Conservation (phyloP, 2,797 vertebrate genomes). For the Apogon hyalosoma region DNA sequence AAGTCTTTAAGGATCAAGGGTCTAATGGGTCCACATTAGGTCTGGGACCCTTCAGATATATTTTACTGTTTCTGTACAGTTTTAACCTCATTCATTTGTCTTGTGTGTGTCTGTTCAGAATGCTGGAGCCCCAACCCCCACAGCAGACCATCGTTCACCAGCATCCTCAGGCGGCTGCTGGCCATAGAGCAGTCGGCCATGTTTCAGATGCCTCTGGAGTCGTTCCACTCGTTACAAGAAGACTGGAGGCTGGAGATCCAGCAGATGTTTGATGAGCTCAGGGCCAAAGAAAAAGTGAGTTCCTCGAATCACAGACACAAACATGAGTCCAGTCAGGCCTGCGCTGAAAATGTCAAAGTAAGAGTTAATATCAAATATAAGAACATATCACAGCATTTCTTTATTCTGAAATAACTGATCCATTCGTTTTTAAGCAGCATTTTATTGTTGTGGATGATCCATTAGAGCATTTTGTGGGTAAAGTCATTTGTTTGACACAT, state of each 20-base stretch:
- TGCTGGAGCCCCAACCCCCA: slow-evolving; percentile 92
- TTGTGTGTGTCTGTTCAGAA: slow-evolving; percentile 72
- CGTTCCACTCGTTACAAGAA: slow-evolving; percentile 93
- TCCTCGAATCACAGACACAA: background rate
- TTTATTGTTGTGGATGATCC: too few relatives aligned
- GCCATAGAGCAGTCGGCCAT: slow-evolving; percentile 91
- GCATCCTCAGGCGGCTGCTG: slow-evolving; percentile 86
- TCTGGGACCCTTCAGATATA: too few relatives aligned
- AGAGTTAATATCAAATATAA: too few relatives aligned
- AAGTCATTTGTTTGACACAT: too few relatives aligned
- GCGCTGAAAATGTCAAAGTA: background rate
- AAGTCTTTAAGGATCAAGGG: too few relatives aligned
- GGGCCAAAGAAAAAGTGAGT: slow-evolving; percentile 92
- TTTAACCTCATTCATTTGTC: background rate
- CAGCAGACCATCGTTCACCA: slow-evolving; percentile 86
- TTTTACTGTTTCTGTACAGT: background rate
- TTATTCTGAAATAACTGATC: too few relatives aligned
- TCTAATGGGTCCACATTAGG: too few relatives aligned
- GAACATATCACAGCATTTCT: too few relatives aligned
- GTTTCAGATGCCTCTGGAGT: slow-evolving; percentile 94
- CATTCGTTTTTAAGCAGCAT: too few relatives aligned
- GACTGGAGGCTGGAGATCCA: slow-evolving; percentile 95
- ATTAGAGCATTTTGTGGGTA: too few relatives aligned
- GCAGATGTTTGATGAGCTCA: slow-evolving; percentile 93
- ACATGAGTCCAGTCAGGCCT: background rate